Conservation (phyloP, 2,797 vertebrate genomes). For the Helostoma temminkii region DNA sequence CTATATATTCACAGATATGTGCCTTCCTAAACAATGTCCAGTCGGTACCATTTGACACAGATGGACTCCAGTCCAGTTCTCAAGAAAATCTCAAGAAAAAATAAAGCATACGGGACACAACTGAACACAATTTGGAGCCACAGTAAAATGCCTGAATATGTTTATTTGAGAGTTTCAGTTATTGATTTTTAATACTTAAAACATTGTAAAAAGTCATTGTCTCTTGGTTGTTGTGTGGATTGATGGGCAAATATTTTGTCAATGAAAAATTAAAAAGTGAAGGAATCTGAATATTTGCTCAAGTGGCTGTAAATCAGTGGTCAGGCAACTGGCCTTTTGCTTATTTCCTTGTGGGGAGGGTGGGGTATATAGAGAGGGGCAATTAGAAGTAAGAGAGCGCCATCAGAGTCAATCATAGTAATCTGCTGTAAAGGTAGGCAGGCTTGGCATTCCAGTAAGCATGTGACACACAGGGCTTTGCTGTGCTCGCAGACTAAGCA, state of each 20-base stretch:
- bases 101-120: no score
- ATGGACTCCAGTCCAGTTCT: no score
- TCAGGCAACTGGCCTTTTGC: neutral
- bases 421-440: slow-evolving; percentile 83
- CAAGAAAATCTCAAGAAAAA: no score
- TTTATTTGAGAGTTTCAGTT: no score
- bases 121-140: no score
- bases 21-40: no score
- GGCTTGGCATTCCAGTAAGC: slow-evolving; percentile 84
- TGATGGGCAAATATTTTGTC: neutral
- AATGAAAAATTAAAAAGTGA: neutral
- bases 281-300: neutral
- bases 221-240: no score
- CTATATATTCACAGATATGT: no score
- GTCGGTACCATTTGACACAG: no score
- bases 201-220: no score
- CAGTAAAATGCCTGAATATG: no score
- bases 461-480: slow-evolving; percentile 79
- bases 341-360: slow-evolving; percentile 25
- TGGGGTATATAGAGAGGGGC: slow-evolving; percentile 66
- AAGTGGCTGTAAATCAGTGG: slow-evolving; percentile 1
- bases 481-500: slow-evolving; percentile 74
- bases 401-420: slow-evolving; percentile 84
- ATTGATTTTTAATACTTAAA: no score
- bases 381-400: slow-evolving; percentile 76